Base-by-base conservation (phyloP, 2,113 vertebrate genomes). In the Geothlypis trichas region DNA sequence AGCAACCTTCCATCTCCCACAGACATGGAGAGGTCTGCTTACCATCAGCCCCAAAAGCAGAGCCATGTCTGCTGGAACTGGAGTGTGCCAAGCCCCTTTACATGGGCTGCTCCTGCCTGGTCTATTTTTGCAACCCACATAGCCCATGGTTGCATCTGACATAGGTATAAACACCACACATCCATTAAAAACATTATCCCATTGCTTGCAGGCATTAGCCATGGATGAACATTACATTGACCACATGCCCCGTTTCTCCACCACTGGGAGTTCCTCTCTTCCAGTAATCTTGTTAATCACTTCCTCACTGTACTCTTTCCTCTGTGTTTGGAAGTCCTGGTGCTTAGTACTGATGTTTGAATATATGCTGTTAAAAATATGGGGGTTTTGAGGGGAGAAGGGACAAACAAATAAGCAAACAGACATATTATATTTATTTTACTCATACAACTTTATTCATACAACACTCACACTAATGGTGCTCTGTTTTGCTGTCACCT, bases 381-480 rank as follows among this genome's bases (percentile, higher is more conserved):
- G 11, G 21, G 5, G 4, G 30, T 2, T 15, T 2, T 1, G 16
- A 1, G 5, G 9, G 6, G 7, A 7, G 6, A 51, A 72, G 9
- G 15, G 13, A 17, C 35, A 81, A 68, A 59, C 6, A 54, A 63
- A 47, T 15, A 57, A 44, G 3, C 12, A 24, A 87, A 68, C 15
- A 82, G 5, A 1, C 5, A 4, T 41, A 35, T 42, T 39, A 6
- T 28, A 49, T n/a, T 49, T 83, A 14, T 26, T 62, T 42, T 76
- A 39, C 12, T 54, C 28, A 19, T 31, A 19, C 30, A 26, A 10
- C 5, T 14, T 49, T 69, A 23, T 62, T 88, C 28, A 46, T 28
- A 13, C 10, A 51, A 20, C 7, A 13, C 9, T 23, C 22, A 62
- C 5, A 66, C 24, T 0, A 42, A 5, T 11, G 7, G 13, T 58